Evolutionary conservation across 2,113 vertebrate genomes (phyloP).

Genomic region (Saimiri boliviensis): DNA sequence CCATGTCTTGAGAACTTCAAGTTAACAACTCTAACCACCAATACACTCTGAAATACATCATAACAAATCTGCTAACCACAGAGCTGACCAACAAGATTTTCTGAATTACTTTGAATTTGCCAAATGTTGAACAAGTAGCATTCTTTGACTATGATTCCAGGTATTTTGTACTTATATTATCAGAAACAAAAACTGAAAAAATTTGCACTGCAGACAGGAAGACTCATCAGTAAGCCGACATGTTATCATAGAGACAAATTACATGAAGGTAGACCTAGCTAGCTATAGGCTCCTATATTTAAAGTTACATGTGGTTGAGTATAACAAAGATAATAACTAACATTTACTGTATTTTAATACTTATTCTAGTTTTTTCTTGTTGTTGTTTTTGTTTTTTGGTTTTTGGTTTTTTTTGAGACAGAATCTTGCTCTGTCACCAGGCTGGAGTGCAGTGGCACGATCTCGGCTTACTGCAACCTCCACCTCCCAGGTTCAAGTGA

Average conservation of each 20-base stretch:
- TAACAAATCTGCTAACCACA: background rate
- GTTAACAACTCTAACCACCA: background rate
- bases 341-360: background rate
- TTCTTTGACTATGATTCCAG: background rate
- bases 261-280: background rate
- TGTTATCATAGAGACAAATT: background rate
- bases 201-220: background rate
- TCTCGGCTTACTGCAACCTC: no score
- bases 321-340: background rate
- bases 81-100: background rate
- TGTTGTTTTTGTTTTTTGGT: no score
- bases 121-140: constrained; percentile 27
- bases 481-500: no score
- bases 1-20: background rate
- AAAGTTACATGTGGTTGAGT: background rate
- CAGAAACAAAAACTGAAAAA: constrained; percentile 35
- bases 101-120: background rate
- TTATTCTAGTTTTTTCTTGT: no score
- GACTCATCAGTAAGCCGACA: background rate
- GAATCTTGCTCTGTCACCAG: no score
- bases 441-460: no score
- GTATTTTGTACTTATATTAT: background rate
- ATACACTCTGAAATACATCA: background rate
- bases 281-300: background rate
- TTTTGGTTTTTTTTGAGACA: background rate